Base-by-base conservation (phyloP, 2,888 invertebrate genomes). In the Plagodis dolabraria region DNA sequence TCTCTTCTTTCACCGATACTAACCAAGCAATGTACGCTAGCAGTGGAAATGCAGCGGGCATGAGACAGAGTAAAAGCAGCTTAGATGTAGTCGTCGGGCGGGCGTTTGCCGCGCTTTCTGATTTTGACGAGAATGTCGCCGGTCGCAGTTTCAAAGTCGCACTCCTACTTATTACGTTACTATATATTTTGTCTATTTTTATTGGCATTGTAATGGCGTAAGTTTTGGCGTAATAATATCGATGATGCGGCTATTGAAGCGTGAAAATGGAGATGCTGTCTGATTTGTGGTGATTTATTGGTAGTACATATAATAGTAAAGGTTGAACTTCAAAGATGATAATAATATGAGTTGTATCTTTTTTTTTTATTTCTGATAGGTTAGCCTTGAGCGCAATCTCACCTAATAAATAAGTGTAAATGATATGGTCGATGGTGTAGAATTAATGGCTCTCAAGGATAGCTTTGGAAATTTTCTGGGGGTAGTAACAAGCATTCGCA, bases 21-120 rank as follows among this genome's bases (percentile, higher is more conserved):
- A 10, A 65, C 58, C n/a, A 60, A n/a, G 65, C 78, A 76, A 75
- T 85, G 85, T 60, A 77, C 65, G 34, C 8, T 35, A 5, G 38
- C 36, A 5, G 12, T 8, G 45, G 33, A 47, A 60, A 62, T 66
- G 6, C 43, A 7, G 45, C 64, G 50, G 50, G 46, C 46, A 43
- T 60, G 33, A 57, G 7, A 38, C 67, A 54, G 72, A 49, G 68
- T 68, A 75, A 64, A 57, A 69, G 69, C 65, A 58, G 64, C 43
- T 40, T 40, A 22, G 22, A 42, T 9, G 50, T 64, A 12, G 65
- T 63, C 44, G 55, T 53, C 58, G 63, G 69, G 74, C 59, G 67
- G 76, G 77, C 77, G 79, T 77, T 79, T 86, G 83, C 84, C 78
- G 86, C 92, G 91, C 92, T 92, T 92, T 92, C 92, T 92, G 91